phyloP scores from a whole-genome alignment of 2,888 invertebrate genomes.

The Arctia plantaginis region DNA sequence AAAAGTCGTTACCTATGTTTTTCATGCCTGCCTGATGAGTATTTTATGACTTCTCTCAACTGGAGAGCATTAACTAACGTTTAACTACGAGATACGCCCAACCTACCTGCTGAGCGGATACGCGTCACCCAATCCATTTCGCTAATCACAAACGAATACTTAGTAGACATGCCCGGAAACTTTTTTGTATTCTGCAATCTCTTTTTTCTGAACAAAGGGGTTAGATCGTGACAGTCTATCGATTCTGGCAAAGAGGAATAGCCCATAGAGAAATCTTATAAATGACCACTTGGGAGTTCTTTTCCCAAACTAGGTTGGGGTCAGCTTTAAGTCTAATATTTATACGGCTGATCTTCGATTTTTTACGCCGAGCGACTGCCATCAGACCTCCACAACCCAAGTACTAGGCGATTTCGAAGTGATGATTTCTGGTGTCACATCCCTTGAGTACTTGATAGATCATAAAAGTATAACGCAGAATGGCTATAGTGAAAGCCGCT shows the following conservation, averaged over 20 bases:
- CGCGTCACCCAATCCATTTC: constrained; percentile 4
- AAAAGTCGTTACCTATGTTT: constrained; percentile 21
- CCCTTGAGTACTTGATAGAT: too few relatives aligned
- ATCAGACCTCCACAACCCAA: too few relatives aligned
- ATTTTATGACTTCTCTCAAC: constrained; percentile 29
- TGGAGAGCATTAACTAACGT: constrained; percentile 22
- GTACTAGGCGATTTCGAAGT: too few relatives aligned
- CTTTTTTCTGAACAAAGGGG: not conserved
- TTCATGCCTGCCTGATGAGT: constrained; percentile 23
- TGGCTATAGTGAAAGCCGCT: too few relatives aligned
- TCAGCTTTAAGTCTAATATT: too few relatives aligned
- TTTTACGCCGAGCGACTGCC: too few relatives aligned
- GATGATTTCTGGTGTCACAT: too few relatives aligned
- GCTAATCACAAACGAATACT: not conserved
- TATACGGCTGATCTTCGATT: too few relatives aligned
- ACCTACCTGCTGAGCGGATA: not conserved
- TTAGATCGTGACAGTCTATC: not conserved
- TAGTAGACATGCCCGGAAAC: not conserved
- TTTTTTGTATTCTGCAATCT: not conserved
- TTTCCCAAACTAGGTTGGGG: too few relatives aligned
- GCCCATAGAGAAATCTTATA: not conserved
- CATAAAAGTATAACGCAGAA: too few relatives aligned
- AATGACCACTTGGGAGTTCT: too few relatives aligned
- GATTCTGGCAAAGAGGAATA: not conserved
- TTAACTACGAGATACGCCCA: constrained; percentile 17